These are phyloP conservation scores for Drosophila anceps DNA, from an alignment of 2,888 invertebrate genomes.

Conservation along the genomic window DNA sequence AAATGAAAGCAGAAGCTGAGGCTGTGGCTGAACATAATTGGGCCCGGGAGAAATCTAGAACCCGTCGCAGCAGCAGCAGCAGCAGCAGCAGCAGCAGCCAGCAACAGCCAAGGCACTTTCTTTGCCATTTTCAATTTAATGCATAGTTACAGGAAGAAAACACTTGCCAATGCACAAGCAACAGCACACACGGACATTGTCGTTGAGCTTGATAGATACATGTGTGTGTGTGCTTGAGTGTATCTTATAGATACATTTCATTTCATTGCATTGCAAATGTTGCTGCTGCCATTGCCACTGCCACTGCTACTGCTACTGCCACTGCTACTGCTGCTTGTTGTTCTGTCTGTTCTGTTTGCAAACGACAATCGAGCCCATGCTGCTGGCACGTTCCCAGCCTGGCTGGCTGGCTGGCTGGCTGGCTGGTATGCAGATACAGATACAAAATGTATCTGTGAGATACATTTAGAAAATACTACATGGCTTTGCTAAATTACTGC, in stretches of 20 bases:
- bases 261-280: constrained; percentile 65
- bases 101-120: constrained; percentile 55
- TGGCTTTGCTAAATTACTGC: constrained; percentile 76
- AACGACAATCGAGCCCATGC: constrained; percentile 70
- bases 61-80: constrained; percentile 25
- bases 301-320: neutral
- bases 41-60: constrained; percentile 76
- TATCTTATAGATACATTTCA: constrained; percentile 68
- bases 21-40: constrained; percentile 56
- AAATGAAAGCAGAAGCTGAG: constrained; percentile 57
- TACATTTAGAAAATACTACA: constrained; percentile 46
- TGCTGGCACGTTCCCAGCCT: constrained; percentile 60
- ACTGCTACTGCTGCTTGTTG: constrained; percentile 29
- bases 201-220: constrained; percentile 10
- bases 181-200: constrained; percentile 25
- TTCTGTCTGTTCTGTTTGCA: constrained; percentile 24
- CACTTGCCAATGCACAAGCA: constrained; percentile 27
- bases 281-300: constrained; percentile 31
- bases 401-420: neutral
- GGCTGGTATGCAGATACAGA: constrained; percentile 36
- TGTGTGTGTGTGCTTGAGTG: constrained; percentile 22
- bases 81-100: constrained; percentile 12
- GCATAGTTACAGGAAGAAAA: constrained; percentile 73
- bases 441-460: constrained; percentile 31
- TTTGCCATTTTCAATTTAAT: constrained; percentile 74